A percentile compares a stretch with the other conserved stretches of the same genome.
phyloP scores from a whole-genome alignment of 2,113 vertebrate genomes.

The Lichenostomus cassidix region DNA sequence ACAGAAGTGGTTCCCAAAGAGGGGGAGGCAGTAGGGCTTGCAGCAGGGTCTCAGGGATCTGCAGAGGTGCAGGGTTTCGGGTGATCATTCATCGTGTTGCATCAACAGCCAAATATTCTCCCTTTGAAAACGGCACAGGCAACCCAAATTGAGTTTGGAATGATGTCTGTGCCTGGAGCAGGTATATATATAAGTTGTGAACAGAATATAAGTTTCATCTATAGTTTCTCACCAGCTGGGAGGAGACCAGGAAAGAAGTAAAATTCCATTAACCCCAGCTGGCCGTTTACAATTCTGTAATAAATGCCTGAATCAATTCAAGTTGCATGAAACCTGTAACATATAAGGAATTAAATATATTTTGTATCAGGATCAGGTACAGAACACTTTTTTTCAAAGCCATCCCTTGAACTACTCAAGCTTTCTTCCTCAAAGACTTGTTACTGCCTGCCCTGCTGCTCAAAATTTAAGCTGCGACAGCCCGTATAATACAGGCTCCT shows the following conservation, averaged over 20 bases:
- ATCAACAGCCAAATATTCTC: not conserved
- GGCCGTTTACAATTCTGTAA: not conserved
- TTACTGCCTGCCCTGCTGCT: conserved; percentile 1
- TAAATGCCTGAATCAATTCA: not conserved
- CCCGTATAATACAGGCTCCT: not conserved
- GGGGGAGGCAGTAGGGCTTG: not conserved
- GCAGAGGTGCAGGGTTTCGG: not conserved
- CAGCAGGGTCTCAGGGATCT: not conserved
- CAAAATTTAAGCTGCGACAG: not conserved
- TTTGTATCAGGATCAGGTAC: not conserved
- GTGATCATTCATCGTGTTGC: rapidly evolving
- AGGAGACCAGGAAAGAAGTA: not conserved
- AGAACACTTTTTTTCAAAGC: not conserved
- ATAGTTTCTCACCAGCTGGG: not conserved
- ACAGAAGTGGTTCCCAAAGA: not conserved
- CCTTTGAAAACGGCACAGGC: not conserved
- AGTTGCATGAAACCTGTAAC: not conserved
- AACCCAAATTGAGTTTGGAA: not conserved
- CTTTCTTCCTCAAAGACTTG: not conserved
- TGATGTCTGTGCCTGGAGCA: not conserved
- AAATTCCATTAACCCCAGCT: not conserved
- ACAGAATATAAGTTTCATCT: not conserved
- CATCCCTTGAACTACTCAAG: not conserved
- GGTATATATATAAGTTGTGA: not conserved
- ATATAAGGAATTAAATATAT: not conserved